Base-by-base conservation (phyloP, 2,113 vertebrate genomes). In the Phrynocephalus versicolor region DNA sequence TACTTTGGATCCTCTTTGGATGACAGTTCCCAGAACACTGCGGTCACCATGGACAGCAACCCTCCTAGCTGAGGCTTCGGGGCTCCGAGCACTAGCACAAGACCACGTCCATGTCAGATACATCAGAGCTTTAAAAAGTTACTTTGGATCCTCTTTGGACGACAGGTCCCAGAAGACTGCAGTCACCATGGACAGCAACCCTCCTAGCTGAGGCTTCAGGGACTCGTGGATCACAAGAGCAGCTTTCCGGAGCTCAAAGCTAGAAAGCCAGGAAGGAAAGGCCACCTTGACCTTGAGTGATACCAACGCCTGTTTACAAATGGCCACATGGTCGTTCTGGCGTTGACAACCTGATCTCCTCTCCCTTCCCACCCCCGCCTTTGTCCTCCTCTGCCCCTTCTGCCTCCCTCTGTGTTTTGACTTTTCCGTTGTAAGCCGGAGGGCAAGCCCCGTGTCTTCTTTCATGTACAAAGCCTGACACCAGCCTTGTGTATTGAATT, bases 371-470 rank as follows among this genome's bases (percentile, higher is more conserved):
- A 3, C 30, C 13, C 33, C 16, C 57, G 1, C n/a, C 41, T 57
- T 33, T 67, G 35, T 35, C 55, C 14, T 18, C 41, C 45, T 82
- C n/a, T 57, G 45, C 45, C 65, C 19, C 18, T n/a, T 64, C 62
- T 25, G 6, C 35, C 33, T 41, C 67, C 55, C 27, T 35, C n/a
- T 10, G 23, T 71, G 67, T 70, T 71, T 27, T 57, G 23, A 35
- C 67, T 35, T 78, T 71, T 70, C 3, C n/a, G 37, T 71, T 82
- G 69, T 58, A 71, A 82, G 80, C 67, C 35, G 57, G 80, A 82
- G 80, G 67, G 67, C 80, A 82, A 37, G 55, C 45, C 35, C 8
- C 2, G 19, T 30, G 67, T 82, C 80, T 57, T 71, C 19, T 71
- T 71, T 30, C 27, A 39, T 71, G 80, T 82, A 58, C 80, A 71